phyloP scores from a whole-genome alignment of 2,113 vertebrate genomes.

The Brachypteracias leptosomus region DNA sequence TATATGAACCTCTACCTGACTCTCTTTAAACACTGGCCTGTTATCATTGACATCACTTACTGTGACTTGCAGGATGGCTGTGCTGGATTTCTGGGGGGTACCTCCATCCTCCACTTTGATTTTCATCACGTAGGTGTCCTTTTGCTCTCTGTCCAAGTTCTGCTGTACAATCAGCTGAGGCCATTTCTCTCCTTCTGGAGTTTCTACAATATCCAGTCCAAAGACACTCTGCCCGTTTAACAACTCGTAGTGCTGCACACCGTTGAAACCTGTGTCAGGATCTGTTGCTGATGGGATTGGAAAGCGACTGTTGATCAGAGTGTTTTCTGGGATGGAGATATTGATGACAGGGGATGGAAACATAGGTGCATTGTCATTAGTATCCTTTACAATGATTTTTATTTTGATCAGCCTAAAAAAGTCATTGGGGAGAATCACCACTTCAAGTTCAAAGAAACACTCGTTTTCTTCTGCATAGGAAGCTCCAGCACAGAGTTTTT shows the following conservation, averaged over 20 bases:
- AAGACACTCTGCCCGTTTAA: slow-evolving; percentile 96
- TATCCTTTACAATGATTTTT: slow-evolving; percentile 98
- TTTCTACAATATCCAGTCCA: slow-evolving; percentile 98
- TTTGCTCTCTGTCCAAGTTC: slow-evolving; percentile 97
- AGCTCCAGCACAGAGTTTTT: slow-evolving; percentile 94
- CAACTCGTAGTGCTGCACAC: slow-evolving; percentile 96
- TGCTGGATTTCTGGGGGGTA: slow-evolving; percentile 97
- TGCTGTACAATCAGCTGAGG: slow-evolving; percentile 98
- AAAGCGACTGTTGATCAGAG: slow-evolving; percentile 97
- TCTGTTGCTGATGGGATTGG: slow-evolving; percentile 97
- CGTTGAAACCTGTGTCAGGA: slow-evolving; percentile 96
- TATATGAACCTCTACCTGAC: slow-evolving; percentile 94
- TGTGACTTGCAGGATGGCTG: slow-evolving; percentile 96
- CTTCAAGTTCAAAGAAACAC: slow-evolving; percentile 98
- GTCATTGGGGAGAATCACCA: slow-evolving; percentile 98
- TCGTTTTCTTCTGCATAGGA: slow-evolving; percentile 91
- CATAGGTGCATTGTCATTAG: slow-evolving; percentile 99
- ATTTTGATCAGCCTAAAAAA: slow-evolving; percentile 99
- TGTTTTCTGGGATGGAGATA: slow-evolving; percentile 99
- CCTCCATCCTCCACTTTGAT: slow-evolving; percentile 99
- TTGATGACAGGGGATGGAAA: slow-evolving; percentile 99
- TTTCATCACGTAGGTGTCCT: slow-evolving; percentile 99
- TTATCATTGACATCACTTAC: slow-evolving; percentile 99
- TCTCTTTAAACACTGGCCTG: slow-evolving; percentile 94
- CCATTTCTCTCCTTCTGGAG: slow-evolving; percentile 99